phyloP scores from a whole-genome alignment of 2,113 vertebrate species.

The Grus americana region DNA sequence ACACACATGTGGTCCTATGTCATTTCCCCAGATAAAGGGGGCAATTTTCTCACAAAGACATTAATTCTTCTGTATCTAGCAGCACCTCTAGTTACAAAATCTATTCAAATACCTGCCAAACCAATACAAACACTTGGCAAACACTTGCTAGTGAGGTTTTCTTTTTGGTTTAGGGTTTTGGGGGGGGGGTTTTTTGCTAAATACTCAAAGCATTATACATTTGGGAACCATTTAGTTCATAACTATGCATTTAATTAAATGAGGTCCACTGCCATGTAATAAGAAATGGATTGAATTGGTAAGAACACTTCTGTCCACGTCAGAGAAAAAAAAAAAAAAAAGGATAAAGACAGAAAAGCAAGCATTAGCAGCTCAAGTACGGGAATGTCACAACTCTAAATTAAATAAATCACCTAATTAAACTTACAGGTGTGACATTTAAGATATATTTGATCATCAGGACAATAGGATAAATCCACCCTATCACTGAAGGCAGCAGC shows the following conservation, averaged over 20 bases:
- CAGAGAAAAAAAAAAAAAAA: not conserved
- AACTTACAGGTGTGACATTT: slow-evolving; percentile 10
- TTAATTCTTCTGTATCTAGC: not conserved
- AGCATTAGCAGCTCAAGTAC: not conserved
- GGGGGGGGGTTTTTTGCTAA: not conserved
- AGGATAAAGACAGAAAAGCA: not conserved
- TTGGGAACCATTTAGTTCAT: slow-evolving; percentile 60
- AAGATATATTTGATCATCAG: not conserved
- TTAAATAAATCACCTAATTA: slow-evolving; percentile 57
- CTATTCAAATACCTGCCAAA: slow-evolving; percentile 35
- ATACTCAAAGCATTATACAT: slow-evolving; percentile 21
- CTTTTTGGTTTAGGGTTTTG: not conserved
- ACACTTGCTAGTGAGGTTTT: not conserved
- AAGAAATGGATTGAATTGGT: slow-evolving; percentile 39
- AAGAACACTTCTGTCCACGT: not conserved
- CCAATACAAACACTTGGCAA: slow-evolving; percentile 50
- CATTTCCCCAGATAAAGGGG: not conserved
- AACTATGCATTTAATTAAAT: slow-evolving; percentile 67
- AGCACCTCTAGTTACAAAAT: not conserved
- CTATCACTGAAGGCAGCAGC: not conserved
- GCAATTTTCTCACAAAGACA: not conserved
- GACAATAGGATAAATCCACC: not conserved
- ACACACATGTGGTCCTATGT: not conserved
- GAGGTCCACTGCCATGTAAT: slow-evolving; percentile 54
- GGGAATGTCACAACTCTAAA: slow-evolving; percentile 12